Evolutionary conservation across 37 sponge, comb jelly and placozoan species (phyloP).

Genomic region (Petrosia ficiformis): DNA sequence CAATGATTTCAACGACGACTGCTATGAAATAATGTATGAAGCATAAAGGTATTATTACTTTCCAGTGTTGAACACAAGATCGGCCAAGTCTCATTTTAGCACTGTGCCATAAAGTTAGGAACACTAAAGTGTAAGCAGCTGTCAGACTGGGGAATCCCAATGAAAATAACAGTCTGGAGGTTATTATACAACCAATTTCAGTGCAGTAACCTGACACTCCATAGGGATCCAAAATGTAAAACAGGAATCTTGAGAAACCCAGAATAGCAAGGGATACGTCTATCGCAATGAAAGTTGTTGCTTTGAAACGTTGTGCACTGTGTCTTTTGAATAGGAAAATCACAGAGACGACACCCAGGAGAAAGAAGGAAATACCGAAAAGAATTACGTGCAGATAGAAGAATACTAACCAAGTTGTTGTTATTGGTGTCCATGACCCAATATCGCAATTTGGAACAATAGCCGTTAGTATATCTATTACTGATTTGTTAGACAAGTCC

Average conservation of each 20-base stretch:
- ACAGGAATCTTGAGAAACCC: constrained; percentile 40
- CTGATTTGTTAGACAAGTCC: background rate
- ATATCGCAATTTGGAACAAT: background rate
- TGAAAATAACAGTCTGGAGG: constrained; percentile 21
- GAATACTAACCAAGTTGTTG: constrained; percentile 12
- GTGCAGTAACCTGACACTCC: constrained; percentile 21
- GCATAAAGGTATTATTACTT: constrained; percentile 47
- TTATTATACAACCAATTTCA: constrained; percentile 11
- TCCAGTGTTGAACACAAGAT: constrained; percentile 27
- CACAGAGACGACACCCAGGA: constrained; percentile 7
- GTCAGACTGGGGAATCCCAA: constrained; percentile 66
- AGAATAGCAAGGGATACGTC: constrained; percentile 29
- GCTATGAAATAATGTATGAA: constrained; percentile 52
- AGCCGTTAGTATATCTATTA: background rate
- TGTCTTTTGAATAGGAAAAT: constrained; percentile 34
- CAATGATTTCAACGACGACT: constrained; percentile 44
- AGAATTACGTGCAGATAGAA: constrained; percentile 25
- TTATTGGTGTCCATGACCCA: constrained; percentile 17
- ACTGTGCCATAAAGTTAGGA: constrained; percentile 59
- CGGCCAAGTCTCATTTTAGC: constrained; percentile 38
- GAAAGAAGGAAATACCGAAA: constrained; percentile 25
- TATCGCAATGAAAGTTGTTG: constrained; percentile 51
- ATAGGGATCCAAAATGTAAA: constrained; percentile 39
- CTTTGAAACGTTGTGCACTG: constrained; percentile 32
- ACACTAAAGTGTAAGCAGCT: constrained; percentile 64